Evolutionary conservation across 1,140 invertebrate genomes (phyloP).

Genomic region (Brachionus asplanchnoidis): DNA sequence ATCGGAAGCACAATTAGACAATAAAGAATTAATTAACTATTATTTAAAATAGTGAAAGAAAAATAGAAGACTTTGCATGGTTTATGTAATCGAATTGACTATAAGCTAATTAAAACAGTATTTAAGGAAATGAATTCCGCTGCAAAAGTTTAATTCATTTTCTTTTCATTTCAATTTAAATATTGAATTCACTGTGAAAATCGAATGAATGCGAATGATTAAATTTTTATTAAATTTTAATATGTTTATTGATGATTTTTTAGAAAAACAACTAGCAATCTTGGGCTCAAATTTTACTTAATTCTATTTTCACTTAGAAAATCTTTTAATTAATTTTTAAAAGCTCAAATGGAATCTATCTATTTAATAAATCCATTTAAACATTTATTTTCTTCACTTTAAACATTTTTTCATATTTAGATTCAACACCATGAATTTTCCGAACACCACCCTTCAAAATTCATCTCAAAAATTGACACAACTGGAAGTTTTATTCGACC

Average conservation of each 20-base stretch:
- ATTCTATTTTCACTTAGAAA: not conserved
- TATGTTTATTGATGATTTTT: not conserved
- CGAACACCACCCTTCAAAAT: not conserved
- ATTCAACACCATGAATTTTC: not conserved
- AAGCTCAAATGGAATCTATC: not conserved
- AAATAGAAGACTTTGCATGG: not conserved
- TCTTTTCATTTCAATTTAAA: not conserved
- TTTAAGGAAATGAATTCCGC: not conserved
- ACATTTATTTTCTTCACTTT: not conserved
- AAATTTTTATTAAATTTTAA: not conserved
- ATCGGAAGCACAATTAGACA: not conserved
- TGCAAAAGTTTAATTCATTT: not conserved
- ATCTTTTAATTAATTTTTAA: conserved; percentile 1
- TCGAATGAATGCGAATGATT: not conserved
- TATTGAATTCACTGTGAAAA: not conserved
- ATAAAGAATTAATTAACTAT: not conserved
- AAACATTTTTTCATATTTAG: not conserved
- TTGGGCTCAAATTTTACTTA: not conserved
- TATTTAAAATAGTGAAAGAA: not conserved
- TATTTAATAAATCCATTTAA: not conserved
- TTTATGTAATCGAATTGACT: not conserved
- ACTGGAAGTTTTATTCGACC: not conserved
- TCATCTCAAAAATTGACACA: not conserved
- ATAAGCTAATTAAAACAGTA: not conserved
- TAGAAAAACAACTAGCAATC: not conserved